Base-by-base conservation (phyloP, 2,888 invertebrate genomes). In the Caenorhabditis angaria region DNA sequence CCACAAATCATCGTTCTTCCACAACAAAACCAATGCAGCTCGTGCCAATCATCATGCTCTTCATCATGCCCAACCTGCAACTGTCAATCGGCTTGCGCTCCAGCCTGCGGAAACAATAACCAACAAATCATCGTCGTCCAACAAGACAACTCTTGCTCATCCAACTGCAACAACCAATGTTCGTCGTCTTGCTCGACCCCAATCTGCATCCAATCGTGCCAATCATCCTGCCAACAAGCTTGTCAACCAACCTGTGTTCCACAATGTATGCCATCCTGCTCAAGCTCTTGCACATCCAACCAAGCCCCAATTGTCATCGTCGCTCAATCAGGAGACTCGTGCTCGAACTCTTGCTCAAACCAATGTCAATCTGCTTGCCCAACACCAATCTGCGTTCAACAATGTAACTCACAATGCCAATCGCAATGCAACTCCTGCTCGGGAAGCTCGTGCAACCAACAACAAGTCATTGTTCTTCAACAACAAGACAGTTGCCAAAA, bases 301-400 rank as follows among this genome's bases (percentile, higher is more conserved):
- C 69, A 74, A 27, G 65, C 78, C 20, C 81, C 76, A 58, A 77
- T 76, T 53, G 70, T 80, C 32, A 72, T 80, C 61, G 77, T 80
- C 22, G 76, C 70, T 48, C 80, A 78, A 61, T 70, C 74, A 62
- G 60, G 71, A 51, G 74, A 78, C 64, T 70, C 73, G 35, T 79
- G 81, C 76, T 70, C 72, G 56, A 75, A 68, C 64, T 73, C 73
- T 29, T 81, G 81, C 78, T 65, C 70, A 71, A 78, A 78, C 70
- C 79, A 79, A 65, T 81, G 81, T 73, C 64, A 77, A 51, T 70
- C 65, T 20, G 66, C 70, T 20, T 81, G 81, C 73, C 63, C 73
- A 55, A 77, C 73, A 25, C 72, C 78, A 35, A 65, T 71, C 72
- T 77, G 76, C 61, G 67, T 67, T 27, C 67, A 66, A 58, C 60